Base-by-base conservation (phyloP, 2,113 vertebrate genomes). In the Gadus chalcogrammus region DNA sequence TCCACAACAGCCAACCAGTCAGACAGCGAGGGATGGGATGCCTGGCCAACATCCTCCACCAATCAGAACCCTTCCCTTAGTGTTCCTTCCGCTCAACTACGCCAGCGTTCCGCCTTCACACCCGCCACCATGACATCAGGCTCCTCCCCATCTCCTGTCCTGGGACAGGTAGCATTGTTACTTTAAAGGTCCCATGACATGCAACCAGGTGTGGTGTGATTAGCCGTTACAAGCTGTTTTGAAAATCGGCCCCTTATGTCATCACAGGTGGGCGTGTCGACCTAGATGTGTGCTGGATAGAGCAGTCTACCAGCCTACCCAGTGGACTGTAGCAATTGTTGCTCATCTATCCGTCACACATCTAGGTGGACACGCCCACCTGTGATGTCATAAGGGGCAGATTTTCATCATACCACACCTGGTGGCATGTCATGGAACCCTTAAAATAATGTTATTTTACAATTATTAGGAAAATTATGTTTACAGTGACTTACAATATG, bases 91-190 rank as follows among this genome's bases (percentile, higher is more conserved):
- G 93, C 85, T 0, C 97, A 96, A 83, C 82, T 95, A 4, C 89
- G 97, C 52, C 97, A 99, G 71, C 93, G 97, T 68, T 99, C 97
- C 0, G 97, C 97, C 69, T 99, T 99, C 79, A 98, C 96, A 1
- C 97, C 97, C 0, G 97, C 97, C 60, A 94, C 96, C 0, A 94
- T 94, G 79, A 97, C 95, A 0, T 95, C 95, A 0, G 96, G 97
- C 53, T 99, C 97, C 17, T 99, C 97, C 4, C 97, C 97, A 0
- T 99, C 97, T 55, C 97, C 97, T 8, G 96, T 98, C 1, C 88
- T 99, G 27, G 97, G 97, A 82, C 97, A 99, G 95, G 97, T 98
- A 88, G 53, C 31, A 28, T 28, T 27, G 12, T 62, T 9, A 58
- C 55, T 13, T 55, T 55, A 16, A 55, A 55, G 24, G 24, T 24